Evolutionary conservation across 2,888 invertebrate species (phyloP).

Genomic region (Chrysolina oricalcia): DNA sequence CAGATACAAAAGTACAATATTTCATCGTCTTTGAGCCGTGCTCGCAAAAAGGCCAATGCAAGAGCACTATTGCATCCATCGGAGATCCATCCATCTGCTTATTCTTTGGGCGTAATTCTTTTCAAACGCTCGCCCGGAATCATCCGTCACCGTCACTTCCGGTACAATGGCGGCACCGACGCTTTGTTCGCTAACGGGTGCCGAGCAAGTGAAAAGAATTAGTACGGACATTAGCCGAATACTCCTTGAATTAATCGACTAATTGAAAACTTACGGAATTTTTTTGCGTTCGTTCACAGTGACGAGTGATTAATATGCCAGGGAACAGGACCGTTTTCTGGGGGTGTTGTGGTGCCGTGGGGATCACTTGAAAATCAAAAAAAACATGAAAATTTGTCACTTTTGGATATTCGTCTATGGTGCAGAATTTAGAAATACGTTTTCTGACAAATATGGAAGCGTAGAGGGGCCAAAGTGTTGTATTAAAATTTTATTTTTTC

Average conservation of each 20-base stretch:
- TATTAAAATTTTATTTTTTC: too few relatives aligned
- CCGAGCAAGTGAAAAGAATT: constrained; percentile 65
- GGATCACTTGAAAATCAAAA: too few relatives aligned
- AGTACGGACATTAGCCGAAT: constrained; percentile 65
- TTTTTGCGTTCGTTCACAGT: constrained; percentile 38
- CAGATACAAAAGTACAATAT: constrained; percentile 65
- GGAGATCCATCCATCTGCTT: constrained; percentile 70
- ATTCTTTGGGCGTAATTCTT: constrained; percentile 69
- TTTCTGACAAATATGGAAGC: too few relatives aligned
- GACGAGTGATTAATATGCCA: not conserved
- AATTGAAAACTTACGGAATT: constrained; percentile 68
- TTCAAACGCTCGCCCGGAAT: constrained; percentile 67
- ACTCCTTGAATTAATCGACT: constrained; percentile 69
- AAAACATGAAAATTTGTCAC: too few relatives aligned
- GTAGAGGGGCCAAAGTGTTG: too few relatives aligned
- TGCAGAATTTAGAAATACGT: too few relatives aligned
- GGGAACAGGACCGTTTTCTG: not conserved
- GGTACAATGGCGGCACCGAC: constrained; percentile 68
- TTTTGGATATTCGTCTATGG: too few relatives aligned
- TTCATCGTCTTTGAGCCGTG: constrained; percentile 63
- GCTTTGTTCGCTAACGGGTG: constrained; percentile 67
- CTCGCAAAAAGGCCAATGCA: constrained; percentile 58
- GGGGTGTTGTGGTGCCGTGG: not conserved
- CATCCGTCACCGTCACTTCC: constrained; percentile 72
- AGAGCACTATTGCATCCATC: constrained; percentile 65